Percentiles rank a stretch among this genome's conserved stretches.
Conservation (phyloP, 2,113 vertebrate species). For the Capreolus pygargus region DNA sequence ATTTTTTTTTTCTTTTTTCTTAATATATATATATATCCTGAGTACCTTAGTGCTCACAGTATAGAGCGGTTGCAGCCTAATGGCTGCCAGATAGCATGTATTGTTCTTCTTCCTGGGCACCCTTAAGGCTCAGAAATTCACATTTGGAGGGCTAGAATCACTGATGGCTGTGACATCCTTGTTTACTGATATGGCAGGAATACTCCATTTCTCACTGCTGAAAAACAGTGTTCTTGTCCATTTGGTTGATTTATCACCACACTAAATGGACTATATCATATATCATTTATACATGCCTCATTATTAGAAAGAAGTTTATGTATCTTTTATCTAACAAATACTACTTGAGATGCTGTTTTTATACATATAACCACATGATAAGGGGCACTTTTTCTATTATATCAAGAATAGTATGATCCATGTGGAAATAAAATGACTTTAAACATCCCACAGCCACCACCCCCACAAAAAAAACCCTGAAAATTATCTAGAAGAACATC, state of each 20-base stretch:
- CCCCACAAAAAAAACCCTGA: not conserved
- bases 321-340: not conserved
- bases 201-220: not conserved
- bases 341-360: not conserved
- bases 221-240: not conserved
- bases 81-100: not conserved
- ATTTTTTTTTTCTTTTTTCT: not conserved
- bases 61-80: not conserved
- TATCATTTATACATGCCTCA: not conserved
- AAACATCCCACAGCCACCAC: not conserved
- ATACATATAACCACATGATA: not conserved
- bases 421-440: not conserved
- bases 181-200: not conserved
- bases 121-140: not conserved
- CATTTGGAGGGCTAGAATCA: not conserved
- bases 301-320: not conserved
- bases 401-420: not conserved
- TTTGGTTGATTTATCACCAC: not conserved
- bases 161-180: not conserved
- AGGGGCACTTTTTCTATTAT: not conserved
- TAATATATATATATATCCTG: not conserved
- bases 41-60: not conserved
- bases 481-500: not conserved
- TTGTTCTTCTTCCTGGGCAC: not conserved
- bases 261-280: not conserved